Evolutionary conservation across 1,140 invertebrate species (phyloP).

Genomic region (Zaprionus inermis): DNA sequence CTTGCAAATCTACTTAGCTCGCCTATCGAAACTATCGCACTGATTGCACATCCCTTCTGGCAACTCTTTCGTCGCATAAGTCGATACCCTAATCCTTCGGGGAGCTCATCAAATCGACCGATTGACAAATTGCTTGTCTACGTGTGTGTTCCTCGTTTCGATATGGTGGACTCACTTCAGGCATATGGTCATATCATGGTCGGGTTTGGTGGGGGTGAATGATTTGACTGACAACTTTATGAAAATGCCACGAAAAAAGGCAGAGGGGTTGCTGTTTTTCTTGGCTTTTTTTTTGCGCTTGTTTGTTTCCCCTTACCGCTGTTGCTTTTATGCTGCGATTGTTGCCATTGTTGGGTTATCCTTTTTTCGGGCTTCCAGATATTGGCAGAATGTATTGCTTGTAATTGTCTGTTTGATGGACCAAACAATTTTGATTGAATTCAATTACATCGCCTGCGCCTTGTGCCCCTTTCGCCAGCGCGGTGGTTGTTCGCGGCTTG

Average conservation of each 20-base stretch:
- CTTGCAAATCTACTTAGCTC: neutral
- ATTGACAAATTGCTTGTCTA: constrained; percentile 80
- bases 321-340: too few relatives aligned
- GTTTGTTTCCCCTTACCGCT: constrained; percentile 9
- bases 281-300: neutral
- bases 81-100: constrained; percentile 15
- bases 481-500: constrained; percentile 46
- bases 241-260: constrained; percentile 12
- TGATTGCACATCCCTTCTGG: neutral
- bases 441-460: constrained; percentile 71
- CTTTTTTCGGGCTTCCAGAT: constrained; percentile 4
- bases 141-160: constrained; percentile 62
- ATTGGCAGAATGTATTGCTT: constrained; percentile 61
- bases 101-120: constrained; percentile 74
- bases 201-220: neutral
- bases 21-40: neutral
- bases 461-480: constrained; percentile 17
- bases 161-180: neutral
- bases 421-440: constrained; percentile 84
- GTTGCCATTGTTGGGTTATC: constrained; percentile 7
- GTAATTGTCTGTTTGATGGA: constrained; percentile 82
- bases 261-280: constrained; percentile 18
- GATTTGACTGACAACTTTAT: constrained; percentile 65
- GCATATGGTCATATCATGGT: constrained; percentile 18
- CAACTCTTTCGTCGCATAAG: constrained; percentile 24